Conservation (phyloP, 2,888 invertebrate genomes). For the Chrysolina haemoptera region DNA sequence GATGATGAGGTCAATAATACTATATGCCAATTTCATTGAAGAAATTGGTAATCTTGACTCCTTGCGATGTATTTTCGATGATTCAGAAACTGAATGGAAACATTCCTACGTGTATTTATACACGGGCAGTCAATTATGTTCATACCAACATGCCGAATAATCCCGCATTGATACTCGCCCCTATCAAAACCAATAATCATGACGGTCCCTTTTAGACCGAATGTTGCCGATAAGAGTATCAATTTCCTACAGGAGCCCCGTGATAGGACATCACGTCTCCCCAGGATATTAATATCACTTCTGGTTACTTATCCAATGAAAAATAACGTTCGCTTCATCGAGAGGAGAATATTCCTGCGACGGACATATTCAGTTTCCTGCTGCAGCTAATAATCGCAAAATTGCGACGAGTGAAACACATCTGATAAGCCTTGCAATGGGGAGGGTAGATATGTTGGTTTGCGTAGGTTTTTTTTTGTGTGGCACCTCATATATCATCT, state of each 20-base stretch:
- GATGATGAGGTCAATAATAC: no score
- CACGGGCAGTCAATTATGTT: not conserved
- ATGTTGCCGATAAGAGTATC: constrained; percentile 54
- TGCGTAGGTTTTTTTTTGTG: no score
- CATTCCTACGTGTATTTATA: not conserved
- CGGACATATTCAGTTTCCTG: constrained; percentile 35
- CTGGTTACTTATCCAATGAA: constrained; percentile 56
- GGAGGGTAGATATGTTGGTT: no score
- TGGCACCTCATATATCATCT: no score
- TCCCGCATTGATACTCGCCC: not conserved
- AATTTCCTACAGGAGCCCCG: constrained; percentile 50
- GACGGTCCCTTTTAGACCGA: constrained; percentile 38
- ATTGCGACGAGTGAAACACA: constrained; percentile 4
- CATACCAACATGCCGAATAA: constrained; percentile 2
- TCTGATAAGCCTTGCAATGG: not conserved
- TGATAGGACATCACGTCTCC: constrained; percentile 49
- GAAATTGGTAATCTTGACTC: no score
- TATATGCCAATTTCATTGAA: no score
- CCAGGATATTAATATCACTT: constrained; percentile 56
- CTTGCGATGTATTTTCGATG: no score
- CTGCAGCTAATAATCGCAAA: not conserved
- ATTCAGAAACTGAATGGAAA: not conserved
- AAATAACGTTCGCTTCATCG: constrained; percentile 45
- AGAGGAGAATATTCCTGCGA: constrained; percentile 30
- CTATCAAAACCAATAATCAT: not conserved